Base-by-base conservation (phyloP, 2,888 invertebrate genomes). In the Chrysolina oricalcia region DNA sequence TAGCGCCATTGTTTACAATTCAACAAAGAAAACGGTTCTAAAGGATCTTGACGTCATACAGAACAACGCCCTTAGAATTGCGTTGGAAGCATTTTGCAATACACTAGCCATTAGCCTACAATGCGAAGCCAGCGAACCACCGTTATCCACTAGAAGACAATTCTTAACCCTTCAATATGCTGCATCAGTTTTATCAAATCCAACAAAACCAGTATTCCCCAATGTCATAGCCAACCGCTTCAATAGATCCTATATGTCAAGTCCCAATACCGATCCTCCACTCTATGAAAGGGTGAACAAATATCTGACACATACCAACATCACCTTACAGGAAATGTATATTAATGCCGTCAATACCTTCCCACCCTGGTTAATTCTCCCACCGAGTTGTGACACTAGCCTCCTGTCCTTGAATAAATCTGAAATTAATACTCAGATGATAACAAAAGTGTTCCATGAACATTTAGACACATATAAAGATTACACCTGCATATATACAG, bases 71-170 rank as follows among this genome's bases (percentile, higher is more conserved):
- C n/a, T n/a, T n/a, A n/a, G n/a, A n/a, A n/a, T n/a, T n/a, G n/a
- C n/a, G n/a, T n/a, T n/a, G n/a, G n/a, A n/a, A n/a, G n/a, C n/a
- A n/a, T n/a, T n/a, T n/a, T n/a, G n/a, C 48, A 48, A 48, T 48
- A 15, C 48, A n/a, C 48, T 48, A 13, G 15, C 13, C 6, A 48
- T 48, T 23, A 63, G 63, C 17, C 27, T 63, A 17, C 63, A 63
- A 13, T 27, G 63, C 35, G 27, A 35, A 63, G 63, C 63, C 15
- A 35, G 63, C 13, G 63, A 63, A 40, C 63, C 63, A 63, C 27
- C 63, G 11, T 63, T 63, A 63, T 27, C 63, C 17, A 27, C 63
- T 8, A 35, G 63, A 35, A 63, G 63, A 63, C 63, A 63, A 35
- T 35, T 35, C 35, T 17, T 63, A 13, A 63, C 63, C 15, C 63